These are phyloP conservation scores for Lagopus leucura DNA, from an alignment of 2,113 vertebrate genomes.

Conservation along the genomic window DNA sequence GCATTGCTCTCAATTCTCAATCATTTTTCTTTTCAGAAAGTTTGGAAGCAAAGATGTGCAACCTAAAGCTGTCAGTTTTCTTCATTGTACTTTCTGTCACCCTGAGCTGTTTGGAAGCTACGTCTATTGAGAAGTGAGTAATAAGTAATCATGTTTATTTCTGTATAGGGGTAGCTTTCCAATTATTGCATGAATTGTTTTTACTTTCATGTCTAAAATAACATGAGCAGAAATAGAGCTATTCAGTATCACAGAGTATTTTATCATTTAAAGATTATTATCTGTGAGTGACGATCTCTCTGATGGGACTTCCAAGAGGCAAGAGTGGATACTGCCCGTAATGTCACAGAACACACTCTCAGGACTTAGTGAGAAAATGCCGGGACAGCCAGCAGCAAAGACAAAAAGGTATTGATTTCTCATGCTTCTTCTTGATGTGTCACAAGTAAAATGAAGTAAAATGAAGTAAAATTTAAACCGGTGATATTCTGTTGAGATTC, in stretches of 20 bases:
- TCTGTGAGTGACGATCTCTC: constrained; percentile 62
- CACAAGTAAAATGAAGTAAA: neutral
- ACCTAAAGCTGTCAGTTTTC: constrained; percentile 78
- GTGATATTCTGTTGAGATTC: neutral
- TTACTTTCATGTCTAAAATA: neutral
- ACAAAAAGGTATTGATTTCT: constrained; percentile 75
- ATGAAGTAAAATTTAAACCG: neutral
- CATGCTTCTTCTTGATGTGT: neutral
- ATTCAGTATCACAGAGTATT: neutral
- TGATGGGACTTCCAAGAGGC: constrained; percentile 63
- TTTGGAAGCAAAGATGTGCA: constrained; percentile 76
- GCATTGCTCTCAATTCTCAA: constrained; percentile 20
- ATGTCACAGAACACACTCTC: constrained; percentile 74
- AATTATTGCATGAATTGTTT: neutral
- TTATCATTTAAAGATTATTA: constrained; percentile 38
- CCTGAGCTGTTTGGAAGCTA: constrained; percentile 79
- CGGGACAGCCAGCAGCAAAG: constrained; percentile 62
- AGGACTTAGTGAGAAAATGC: constrained; percentile 60
- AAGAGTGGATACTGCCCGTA: constrained; percentile 72
- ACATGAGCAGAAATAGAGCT: neutral
- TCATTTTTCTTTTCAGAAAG: constrained; percentile 63
- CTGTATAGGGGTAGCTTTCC: neutral
- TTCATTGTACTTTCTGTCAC: constrained; percentile 80
- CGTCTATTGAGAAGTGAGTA: constrained; percentile 84
- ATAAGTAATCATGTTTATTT: neutral